Evolutionary conservation across 2,797 vertebrate species (phyloP).

Genomic region (Melanotaenia parkinsoni): DNA sequence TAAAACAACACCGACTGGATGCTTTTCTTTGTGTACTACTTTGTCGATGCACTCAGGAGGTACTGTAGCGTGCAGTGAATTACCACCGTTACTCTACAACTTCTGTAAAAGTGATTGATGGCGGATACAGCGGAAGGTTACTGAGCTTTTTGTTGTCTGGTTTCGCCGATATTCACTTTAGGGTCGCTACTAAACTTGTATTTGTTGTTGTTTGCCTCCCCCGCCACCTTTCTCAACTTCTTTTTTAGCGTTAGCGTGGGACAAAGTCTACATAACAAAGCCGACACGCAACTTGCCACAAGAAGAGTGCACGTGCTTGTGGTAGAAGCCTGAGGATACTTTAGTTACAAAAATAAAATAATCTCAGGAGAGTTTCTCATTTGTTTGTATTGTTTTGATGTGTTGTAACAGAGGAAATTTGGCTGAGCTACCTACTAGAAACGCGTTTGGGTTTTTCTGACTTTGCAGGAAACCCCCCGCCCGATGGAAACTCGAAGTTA

Average conservation of each 20-base stretch:
- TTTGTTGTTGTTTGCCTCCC: neutral
- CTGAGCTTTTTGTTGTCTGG: neutral
- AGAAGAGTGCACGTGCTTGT: conserved; percentile 33
- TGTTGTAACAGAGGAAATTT: conserved; percentile 37
- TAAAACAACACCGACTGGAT: neutral
- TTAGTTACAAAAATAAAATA: neutral
- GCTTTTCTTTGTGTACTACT: neutral
- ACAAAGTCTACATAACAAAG: conserved; percentile 20
- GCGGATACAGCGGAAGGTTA: neutral
- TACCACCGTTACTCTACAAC: neutral
- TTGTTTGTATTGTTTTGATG: neutral
- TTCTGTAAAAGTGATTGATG: neutral
- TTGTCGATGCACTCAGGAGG: neutral
- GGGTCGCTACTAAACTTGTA: neutral
- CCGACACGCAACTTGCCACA: conserved; percentile 31
- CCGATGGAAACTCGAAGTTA: conserved; percentile 43
- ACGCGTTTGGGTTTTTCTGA: conserved; percentile 35
- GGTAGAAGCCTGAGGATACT: neutral
- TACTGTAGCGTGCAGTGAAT: neutral
- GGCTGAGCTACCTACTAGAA: conserved; percentile 30
- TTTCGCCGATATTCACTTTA: conserved; percentile 6
- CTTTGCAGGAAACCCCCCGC: conserved; percentile 65
- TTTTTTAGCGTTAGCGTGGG: neutral
- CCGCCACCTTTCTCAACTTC: neutral
- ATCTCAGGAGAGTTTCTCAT: accelerated